phyloP scores from a whole-genome alignment of 2,797 vertebrate species.

The Podarcis siculus region DNA sequence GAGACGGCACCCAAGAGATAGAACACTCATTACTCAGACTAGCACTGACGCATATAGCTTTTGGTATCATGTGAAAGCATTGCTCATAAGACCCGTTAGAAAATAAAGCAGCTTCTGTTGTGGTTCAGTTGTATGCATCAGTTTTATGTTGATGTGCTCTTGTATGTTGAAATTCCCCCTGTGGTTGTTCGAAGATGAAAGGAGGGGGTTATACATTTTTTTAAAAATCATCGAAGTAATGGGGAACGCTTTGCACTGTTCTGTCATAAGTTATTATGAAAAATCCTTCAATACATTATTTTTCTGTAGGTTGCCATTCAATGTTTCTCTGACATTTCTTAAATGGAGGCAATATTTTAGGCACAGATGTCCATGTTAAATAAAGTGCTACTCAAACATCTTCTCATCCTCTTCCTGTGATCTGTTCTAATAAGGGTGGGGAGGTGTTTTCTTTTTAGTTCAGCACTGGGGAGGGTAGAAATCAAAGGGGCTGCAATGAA shows the following conservation, averaged over 20 bases:
- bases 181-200: no score
- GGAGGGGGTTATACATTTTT: no score
- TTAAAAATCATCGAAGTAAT: neutral
- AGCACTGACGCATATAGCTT: no score
- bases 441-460: neutral
- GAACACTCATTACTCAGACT: no score
- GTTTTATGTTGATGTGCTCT: no score
- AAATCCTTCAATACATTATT: neutral
- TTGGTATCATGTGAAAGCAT: no score
- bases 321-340: constrained; percentile 30
- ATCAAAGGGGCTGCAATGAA: constrained; percentile 14
- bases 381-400: neutral
- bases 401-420: neutral
- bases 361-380: constrained; percentile 21
- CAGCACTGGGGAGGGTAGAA: neutral
- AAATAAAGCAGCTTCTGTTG: no score
- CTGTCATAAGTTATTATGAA: neutral
- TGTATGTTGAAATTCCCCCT: no score
- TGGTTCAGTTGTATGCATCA: no score
- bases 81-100: no score
- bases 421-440: neutral
- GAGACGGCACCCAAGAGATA: no score
- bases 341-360: neutral
- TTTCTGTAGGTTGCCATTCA: neutral
- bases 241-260: neutral